Percentiles rank a stretch among this genome's conserved stretches.
Evolutionary conservation across 2,888 invertebrate species (phyloP).

Genomic region (Prenolepis imparis): DNA sequence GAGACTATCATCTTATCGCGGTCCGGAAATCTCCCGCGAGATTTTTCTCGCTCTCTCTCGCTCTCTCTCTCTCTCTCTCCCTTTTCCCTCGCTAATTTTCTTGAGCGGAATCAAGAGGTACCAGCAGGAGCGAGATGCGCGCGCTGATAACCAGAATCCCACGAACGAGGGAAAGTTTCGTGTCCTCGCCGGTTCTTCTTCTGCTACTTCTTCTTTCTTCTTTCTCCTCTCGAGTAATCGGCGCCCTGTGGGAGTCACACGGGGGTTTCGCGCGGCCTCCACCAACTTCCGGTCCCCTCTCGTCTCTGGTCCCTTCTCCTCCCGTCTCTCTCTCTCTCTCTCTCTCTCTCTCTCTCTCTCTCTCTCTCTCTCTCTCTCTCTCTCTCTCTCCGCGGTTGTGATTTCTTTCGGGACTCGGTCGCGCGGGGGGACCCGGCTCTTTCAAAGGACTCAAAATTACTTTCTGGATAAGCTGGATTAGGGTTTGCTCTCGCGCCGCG

Average conservation of each 20-base stretch:
- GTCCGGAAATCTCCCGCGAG: conserved; percentile 52
- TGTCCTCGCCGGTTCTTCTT: conserved; percentile 71
- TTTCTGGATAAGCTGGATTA: conserved; percentile 90
- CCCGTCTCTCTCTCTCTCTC: conserved; percentile 53
- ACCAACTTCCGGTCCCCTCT: conserved; percentile 12
- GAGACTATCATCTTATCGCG: conserved; percentile 61
- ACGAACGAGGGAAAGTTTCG: conserved; percentile 59
- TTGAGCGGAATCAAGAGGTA: conserved; percentile 68
- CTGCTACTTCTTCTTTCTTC: conserved; percentile 71
- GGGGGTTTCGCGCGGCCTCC: conserved; percentile 60
- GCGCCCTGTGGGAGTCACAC: conserved; percentile 68
- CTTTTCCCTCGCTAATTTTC: conserved; percentile 79
- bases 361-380: conserved; percentile 52
- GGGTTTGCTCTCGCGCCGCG: conserved; percentile 86
- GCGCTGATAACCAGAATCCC: conserved; percentile 75
- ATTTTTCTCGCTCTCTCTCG: not conserved
- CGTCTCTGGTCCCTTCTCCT: no score
- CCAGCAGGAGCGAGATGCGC: conserved; percentile 73
- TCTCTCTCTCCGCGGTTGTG: conserved; percentile 59
- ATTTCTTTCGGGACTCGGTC: conserved; percentile 67
- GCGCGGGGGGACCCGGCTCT: conserved; percentile 77
- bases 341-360: conserved; percentile 47
- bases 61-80: conserved; percentile 40
- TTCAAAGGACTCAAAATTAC: conserved; percentile 90
- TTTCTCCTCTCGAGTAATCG: conserved; percentile 73